Percentiles rank a stretch among this genome's conserved stretches.
Conservation (phyloP, 1,140 invertebrate species). For the Neodiprion lecontei region DNA sequence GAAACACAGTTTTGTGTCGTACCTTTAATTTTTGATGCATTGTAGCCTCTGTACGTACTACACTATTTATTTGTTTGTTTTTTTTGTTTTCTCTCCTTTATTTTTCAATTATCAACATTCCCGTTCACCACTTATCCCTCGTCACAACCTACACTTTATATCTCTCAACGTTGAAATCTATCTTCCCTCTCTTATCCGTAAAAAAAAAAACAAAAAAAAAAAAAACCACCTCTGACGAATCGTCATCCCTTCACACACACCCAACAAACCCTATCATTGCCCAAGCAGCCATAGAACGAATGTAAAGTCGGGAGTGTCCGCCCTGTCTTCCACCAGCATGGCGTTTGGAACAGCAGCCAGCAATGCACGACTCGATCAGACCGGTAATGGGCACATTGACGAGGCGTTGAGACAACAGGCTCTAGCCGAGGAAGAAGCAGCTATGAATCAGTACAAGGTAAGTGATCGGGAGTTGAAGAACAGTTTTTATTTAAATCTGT, state of each 20-base stretch:
- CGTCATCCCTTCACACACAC: background rate
- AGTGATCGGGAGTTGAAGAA: constrained; percentile 25
- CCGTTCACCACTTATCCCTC: constrained; percentile 41
- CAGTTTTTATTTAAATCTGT: constrained; percentile 17
- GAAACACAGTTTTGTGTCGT: background rate
- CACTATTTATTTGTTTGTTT: constrained; percentile 58
- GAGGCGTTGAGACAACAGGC: constrained; percentile 86
- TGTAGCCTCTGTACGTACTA: constrained; percentile 61
- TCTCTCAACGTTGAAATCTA: constrained; percentile 29
- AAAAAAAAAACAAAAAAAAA: background rate
- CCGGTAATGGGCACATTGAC: constrained; percentile 78
- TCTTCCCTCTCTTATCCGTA: constrained; percentile 2
- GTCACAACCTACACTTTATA: constrained; percentile 37
- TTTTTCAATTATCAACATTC: constrained; percentile 58
- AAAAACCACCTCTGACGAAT: constrained; percentile 21
- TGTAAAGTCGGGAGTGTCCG: constrained; percentile 88
- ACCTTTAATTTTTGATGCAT: constrained; percentile 44
- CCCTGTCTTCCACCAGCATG: constrained; percentile 86
- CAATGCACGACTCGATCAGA: constrained; percentile 73
- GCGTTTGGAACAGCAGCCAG: constrained; percentile 84
- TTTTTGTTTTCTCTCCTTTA: constrained; percentile 59
- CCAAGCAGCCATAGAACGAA: constrained; percentile 81
- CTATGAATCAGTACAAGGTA: constrained; percentile 95
- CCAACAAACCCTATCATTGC: constrained; percentile 52
- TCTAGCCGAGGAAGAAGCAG: constrained; percentile 93